Percentiles rank a stretch among this genome's conserved stretches.
These are phyloP conservation scores for Bos indicus DNA, from an alignment of 2,113 vertebrate species.

Conservation along the genomic window DNA sequence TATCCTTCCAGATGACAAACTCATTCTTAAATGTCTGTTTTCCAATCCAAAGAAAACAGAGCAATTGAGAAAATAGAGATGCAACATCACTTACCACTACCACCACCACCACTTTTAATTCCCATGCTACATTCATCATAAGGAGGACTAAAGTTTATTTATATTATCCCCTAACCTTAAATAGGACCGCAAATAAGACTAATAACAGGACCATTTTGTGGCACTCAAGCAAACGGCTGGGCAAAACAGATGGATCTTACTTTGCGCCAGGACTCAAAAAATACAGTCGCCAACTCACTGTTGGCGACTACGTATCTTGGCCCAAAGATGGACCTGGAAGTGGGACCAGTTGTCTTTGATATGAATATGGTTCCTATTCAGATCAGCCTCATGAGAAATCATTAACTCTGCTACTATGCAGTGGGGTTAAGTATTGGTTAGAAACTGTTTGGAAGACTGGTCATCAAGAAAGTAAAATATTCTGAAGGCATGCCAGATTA, in stretches of 20 bases:
- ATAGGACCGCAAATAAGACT: slow-evolving; percentile 68
- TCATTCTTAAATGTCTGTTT: slow-evolving; percentile 74
- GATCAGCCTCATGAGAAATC: slow-evolving; percentile 60
- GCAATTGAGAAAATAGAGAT: slow-evolving; percentile 58
- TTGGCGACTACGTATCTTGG: slow-evolving; percentile 74
- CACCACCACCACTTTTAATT: slow-evolving; percentile 52
- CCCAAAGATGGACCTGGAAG: slow-evolving; percentile 74
- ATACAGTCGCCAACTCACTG: slow-evolving; percentile 74
- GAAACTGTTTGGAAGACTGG: slow-evolving; percentile 6
- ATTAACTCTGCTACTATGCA: slow-evolving; percentile 52
- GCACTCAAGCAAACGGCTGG: slow-evolving; percentile 72
- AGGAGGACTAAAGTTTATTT: slow-evolving; percentile 57
- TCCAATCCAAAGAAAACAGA: slow-evolving; percentile 59
- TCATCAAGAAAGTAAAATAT: slow-evolving; percentile 29
- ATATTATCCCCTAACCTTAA: slow-evolving; percentile 60
- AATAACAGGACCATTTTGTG: slow-evolving; percentile 71
- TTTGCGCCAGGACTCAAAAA: slow-evolving; percentile 75
- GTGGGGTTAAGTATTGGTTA: not conserved
- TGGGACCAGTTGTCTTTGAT: slow-evolving; percentile 70
- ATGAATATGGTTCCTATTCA: slow-evolving; percentile 62
- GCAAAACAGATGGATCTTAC: slow-evolving; percentile 76
- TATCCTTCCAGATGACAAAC: slow-evolving; percentile 71
- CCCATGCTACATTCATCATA: slow-evolving; percentile 37
- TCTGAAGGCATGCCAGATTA: not conserved
- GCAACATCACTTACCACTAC: slow-evolving; percentile 43